A percentile compares a stretch with the other conserved stretches of the same genome.
These are phyloP conservation scores for Zaprionus kolodkinae DNA, from an alignment of 1,140 invertebrate species.

Conservation along the genomic window DNA sequence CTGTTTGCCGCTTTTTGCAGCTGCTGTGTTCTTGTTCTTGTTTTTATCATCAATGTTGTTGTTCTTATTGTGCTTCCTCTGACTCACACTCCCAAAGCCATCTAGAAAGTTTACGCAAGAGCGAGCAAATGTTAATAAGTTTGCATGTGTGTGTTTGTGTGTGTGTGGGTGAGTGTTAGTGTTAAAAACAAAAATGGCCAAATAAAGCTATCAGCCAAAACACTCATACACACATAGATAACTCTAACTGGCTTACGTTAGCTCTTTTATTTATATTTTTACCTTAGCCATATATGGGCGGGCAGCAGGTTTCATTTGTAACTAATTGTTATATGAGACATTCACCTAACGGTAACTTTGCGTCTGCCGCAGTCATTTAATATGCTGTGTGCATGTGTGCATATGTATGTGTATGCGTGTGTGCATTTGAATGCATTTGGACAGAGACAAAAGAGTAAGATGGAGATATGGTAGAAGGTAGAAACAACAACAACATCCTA, in stretches of 20 bases:
- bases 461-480: slow-evolving; percentile 14
- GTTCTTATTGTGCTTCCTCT: slow-evolving; percentile 30
- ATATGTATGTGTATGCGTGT: slow-evolving; percentile 33
- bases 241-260: slow-evolving; percentile 40
- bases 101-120: slow-evolving; percentile 69
- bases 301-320: slow-evolving; percentile 46
- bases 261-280: slow-evolving; percentile 11
- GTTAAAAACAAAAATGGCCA: slow-evolving; percentile 58
- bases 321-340: slow-evolving; percentile 58
- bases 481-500: slow-evolving; percentile 24
- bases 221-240: slow-evolving; percentile 39
- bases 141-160: slow-evolving; percentile 14
- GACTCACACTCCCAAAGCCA: slow-evolving; percentile 57
- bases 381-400: slow-evolving; percentile 32
- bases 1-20: slow-evolving; percentile 48
- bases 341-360: slow-evolving; percentile 69
- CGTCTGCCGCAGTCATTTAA: slow-evolving; percentile 65
- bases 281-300: slow-evolving; percentile 51
- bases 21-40: slow-evolving; percentile 48
- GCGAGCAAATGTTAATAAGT: slow-evolving; percentile 34
- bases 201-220: slow-evolving; percentile 63
- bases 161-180: slow-evolving; percentile 19
- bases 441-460: slow-evolving; percentile 4
- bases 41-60: slow-evolving; percentile 18
- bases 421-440: slow-evolving; percentile 45